Base-by-base conservation (phyloP, 2,113 vertebrate species). In the Upupa epops region DNA sequence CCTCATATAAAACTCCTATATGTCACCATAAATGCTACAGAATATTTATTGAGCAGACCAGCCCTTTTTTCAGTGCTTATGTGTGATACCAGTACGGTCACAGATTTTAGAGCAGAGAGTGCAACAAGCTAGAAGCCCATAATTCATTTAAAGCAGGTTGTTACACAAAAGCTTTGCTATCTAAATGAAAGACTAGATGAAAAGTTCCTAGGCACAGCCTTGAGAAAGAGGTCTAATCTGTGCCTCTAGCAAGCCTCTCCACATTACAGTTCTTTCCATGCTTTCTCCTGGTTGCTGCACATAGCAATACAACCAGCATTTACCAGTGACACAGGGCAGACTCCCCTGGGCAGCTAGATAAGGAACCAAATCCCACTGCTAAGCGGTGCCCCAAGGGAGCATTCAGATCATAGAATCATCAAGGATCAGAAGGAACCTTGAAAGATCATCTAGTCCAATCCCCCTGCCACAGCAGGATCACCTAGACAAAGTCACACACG, bases 11-110 rank as follows among this genome's bases (percentile, higher is more conserved):
- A 93, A 29, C 6, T 14, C 36, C 24, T n/a, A 5, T 11, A 25
- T 6, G 15, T 19, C 74, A 64, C 37, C 17, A 19, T 28, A 94
- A 87, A 86, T 56, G 22, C 51, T 70, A 40, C 45, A 46, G 61
- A 89, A 61, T 72, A 93, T 22, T 29, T 72, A 93, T 22, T 29
- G 45, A 95, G 68, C 19, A 89, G 88, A 95, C 83, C 71, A 85
- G 51, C 8, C 13, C n/a, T 52, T n/a, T n/a, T 48, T 75, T 75
- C 49, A 68, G 20, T 31, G 54, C 77, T 51, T 52, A 37, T 83
- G 55, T 15, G 49, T 52, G 66, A 65, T 56, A 78, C 55, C 13
- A 13, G 26, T 52, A 59, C 0, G 3, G 65, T 32, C 36, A 52
- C 26, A 56, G 29, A 55, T 81, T 71, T 80, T 31, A 36, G 8